Base-by-base conservation (phyloP, 2,888 invertebrate genomes). In the Axea sp. region DNA sequence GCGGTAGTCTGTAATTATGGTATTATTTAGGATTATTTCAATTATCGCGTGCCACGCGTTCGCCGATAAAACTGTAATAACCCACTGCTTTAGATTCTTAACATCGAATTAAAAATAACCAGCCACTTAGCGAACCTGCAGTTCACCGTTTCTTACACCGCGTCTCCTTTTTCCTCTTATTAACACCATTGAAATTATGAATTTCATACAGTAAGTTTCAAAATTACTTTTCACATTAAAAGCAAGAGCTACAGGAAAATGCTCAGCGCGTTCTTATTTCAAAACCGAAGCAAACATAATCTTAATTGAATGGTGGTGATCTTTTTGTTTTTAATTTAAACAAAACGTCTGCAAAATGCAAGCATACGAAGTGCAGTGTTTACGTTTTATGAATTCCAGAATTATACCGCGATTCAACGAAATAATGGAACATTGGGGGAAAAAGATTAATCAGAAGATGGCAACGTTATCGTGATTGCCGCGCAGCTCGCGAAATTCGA, bases 21-120 rank as follows among this genome's bases (percentile, higher is more conserved):
- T 78, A 80, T 83, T 83, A 82, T 83, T 83, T 82, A 81, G 80
- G 82, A 83, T 83, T 83, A 83, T 83, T 83, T 83, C 83, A 83
- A 83, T 84, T 83, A 83, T 83, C 82, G 83, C 83, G 83, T 83
- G 83, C 83, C 80, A 81, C 81, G 83, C 81, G 82, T 76, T 77
- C 59, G 59, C 62, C 68, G 78, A 78, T 79, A 78, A 76, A 72
- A 73, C 73, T 68, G 64, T 73, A 76, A 75, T 76, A 77, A 57
- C 55, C 35, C 51, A 57, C 49, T 47, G 35, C 64, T 57, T 57
- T 47, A 41, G 39, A 41, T 49, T 31, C 28, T 57, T 62, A 51
- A 51, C 31, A 24, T 43, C 28, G 49, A 35, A 47, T 53, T 53
- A 43, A 64, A 55, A 65, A 17, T 39, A 47, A 45, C 33, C 33